Percentiles rank a stretch among this genome's conserved stretches.
Conservation (phyloP, 2,888 invertebrate species). For the Aphodius granarius region DNA sequence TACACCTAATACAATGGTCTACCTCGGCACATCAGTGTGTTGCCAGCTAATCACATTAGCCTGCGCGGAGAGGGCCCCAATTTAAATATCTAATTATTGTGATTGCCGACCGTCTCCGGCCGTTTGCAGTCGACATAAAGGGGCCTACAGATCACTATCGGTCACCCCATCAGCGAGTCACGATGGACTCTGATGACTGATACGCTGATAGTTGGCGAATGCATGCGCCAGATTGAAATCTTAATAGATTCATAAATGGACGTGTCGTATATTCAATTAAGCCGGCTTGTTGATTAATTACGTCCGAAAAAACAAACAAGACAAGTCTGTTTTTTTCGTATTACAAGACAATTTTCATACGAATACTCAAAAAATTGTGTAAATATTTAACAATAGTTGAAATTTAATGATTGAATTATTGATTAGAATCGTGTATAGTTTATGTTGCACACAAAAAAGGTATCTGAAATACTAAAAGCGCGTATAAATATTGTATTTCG, state of each 20-base stretch:
- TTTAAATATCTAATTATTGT: constrained; percentile 45
- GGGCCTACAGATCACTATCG: constrained; percentile 1
- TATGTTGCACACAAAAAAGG: background rate
- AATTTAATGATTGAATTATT: background rate
- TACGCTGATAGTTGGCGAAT: background rate
- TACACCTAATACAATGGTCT: background rate
- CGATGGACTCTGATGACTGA: background rate
- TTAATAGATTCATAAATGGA: constrained; percentile 13
- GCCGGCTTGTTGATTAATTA: constrained; percentile 5
- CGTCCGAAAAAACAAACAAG: background rate
- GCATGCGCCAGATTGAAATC: constrained; percentile 8
- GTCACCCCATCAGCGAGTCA: background rate
- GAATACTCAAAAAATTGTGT: too few species aligned
- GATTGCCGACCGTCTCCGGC: constrained; percentile 34
- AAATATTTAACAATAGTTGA: background rate
- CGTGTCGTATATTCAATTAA: constrained; percentile 12
- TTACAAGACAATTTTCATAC: too few species aligned
- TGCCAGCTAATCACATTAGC: constrained; percentile 32
- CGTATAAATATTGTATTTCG: background rate
- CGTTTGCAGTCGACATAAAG: background rate
- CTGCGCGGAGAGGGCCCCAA: constrained; percentile 30
- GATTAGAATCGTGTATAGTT: background rate
- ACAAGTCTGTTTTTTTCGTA: too few species aligned
- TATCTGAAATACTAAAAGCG: background rate
- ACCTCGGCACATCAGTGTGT: background rate